Percentiles rank a stretch among this genome's conserved stretches.
phyloP scores from a whole-genome alignment of 2,888 invertebrate species.

The Hypselothyrea guttata region DNA sequence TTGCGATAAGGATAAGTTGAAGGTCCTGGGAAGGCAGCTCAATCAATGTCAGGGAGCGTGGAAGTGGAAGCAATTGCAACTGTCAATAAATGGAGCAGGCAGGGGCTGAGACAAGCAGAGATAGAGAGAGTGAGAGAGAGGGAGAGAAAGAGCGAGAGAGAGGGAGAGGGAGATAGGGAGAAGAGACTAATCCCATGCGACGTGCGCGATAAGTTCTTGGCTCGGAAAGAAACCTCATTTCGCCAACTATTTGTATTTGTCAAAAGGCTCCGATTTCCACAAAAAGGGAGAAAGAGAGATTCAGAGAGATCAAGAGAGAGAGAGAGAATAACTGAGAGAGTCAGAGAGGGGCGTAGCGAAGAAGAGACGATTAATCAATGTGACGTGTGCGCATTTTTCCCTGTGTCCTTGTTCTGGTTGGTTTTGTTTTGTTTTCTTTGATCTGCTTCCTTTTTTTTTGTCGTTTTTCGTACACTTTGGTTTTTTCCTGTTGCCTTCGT shows the following conservation, averaged over 20 bases:
- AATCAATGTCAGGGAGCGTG: constrained; percentile 60
- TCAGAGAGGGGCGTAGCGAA: constrained; percentile 22
- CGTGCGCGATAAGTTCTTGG: constrained; percentile 50
- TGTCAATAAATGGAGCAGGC: constrained; percentile 70
- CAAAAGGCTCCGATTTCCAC: constrained; percentile 64
- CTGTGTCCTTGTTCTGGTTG: constrained; percentile 7
- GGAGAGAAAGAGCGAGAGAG: not conserved
- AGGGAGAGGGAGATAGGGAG: not conserved
- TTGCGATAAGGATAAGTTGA: not conserved
- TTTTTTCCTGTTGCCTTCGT: not conserved
- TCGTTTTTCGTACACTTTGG: constrained; percentile 1
- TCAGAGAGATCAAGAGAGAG: not conserved
- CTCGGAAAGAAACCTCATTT: constrained; percentile 28
- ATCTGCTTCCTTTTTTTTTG: not conserved
- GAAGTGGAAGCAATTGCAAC: constrained; percentile 52
- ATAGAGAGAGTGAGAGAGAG: not conserved
- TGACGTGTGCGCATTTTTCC: constrained; percentile 68
- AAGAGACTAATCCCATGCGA: constrained; percentile 54
- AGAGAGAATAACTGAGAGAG: not conserved
- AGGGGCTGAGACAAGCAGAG: not conserved
- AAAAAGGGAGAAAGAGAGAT: not conserved
- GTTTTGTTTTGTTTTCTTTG: constrained; percentile 1
- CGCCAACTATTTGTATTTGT: constrained; percentile 68
- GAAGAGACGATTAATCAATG: constrained; percentile 73
- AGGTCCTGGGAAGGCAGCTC: constrained; percentile 45